A percentile compares a stretch with the other conserved stretches of the same genome.
phyloP scores from a whole-genome alignment of 1,140 invertebrate species.

The Pogonomyrmex barbatus region DNA sequence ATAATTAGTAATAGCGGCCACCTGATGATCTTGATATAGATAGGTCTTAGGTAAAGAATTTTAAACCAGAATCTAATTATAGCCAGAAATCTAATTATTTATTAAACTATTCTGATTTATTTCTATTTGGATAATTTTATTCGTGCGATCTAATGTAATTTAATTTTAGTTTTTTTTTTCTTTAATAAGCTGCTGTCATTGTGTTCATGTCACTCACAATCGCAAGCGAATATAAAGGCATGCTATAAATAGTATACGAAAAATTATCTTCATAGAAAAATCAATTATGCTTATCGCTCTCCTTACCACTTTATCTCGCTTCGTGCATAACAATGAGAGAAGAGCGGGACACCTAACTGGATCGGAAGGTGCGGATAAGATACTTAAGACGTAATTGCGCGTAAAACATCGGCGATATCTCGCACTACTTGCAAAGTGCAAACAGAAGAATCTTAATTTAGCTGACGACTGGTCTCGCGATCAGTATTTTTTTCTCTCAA shows the following conservation, averaged over 20 bases:
- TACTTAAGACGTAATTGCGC: slow-evolving; percentile 44
- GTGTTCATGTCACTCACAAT: not conserved
- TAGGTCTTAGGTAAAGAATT: not conserved
- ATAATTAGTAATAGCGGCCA: slow-evolving; percentile 11
- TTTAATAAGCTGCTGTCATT: not conserved
- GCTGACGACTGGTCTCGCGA: not conserved
- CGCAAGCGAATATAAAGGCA: slow-evolving; percentile 28
- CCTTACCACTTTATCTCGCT: slow-evolving; percentile 23
- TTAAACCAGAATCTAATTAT: not conserved
- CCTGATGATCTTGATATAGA: not conserved
- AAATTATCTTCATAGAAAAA: slow-evolving; percentile 73
- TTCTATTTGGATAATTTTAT: not conserved
- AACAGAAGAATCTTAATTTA: slow-evolving; percentile 60
- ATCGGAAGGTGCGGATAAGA: not conserved
- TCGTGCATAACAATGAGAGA: slow-evolving; percentile 77
- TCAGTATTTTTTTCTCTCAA: not conserved
- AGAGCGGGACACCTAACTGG: not conserved
- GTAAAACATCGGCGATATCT: slow-evolving; percentile 30
- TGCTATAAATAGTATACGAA: slow-evolving; percentile 75
- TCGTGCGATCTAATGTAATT: not conserved
- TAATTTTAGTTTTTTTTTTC: not conserved
- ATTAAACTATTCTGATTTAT: not conserved
- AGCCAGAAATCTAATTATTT: not conserved
- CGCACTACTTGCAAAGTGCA: slow-evolving; percentile 29
- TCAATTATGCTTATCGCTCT: slow-evolving; percentile 74